Evolutionary conservation across 2,797 vertebrate genomes (phyloP), one percentile per base, ranked within the genome.

Genomic region (Argyrosomus regius): DNA sequence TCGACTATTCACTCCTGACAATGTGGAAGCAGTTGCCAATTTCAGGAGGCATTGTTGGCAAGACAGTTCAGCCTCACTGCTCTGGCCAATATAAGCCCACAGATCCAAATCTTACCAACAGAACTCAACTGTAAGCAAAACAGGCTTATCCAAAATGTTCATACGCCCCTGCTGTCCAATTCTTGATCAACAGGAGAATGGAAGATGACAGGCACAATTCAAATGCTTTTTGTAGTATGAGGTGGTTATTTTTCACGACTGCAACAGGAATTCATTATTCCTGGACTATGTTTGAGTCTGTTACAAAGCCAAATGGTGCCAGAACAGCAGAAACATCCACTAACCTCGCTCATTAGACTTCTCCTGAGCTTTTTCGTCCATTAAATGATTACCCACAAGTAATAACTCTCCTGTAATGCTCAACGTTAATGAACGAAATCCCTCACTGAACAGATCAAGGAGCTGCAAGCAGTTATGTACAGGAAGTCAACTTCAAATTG

Each of bases 261-360:
- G 70, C 66, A 72, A 48, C 4, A 22, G 35, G 76, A 45, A 88
- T 80, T 71, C 20, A 49, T 54, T 57, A 82, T 81, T 78, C 60
- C 39, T 78, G 66, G 54, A 67, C 53, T 60, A 18, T 35, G 0
- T 62, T 75, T 48, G 78, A 52, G 62, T 49, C 48, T 24, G 54
- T 78, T 71, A 75, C 20, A 67, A 43, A 79, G 53, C 54, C 14
- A 5, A 24, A 72, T 45, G 62, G 13, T 73, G 61, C 57, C 17
- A 63, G 24, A 74, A 49, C 3, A 46, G 46, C 41, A 76, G 14
- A 78, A 77, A 77, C 20, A 69, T 43, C 62, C 22, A 31, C 41
- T 31, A 71, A 26, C 62, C 26, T n/a, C 6, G 0, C 49, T 50
- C 52, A 35, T 46, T 56, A 60, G 16, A 58, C 24, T 9, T 61